These are phyloP conservation scores for Chloroceryle aenea DNA, from an alignment of 2,113 vertebrate species.

Conservation along the genomic window DNA sequence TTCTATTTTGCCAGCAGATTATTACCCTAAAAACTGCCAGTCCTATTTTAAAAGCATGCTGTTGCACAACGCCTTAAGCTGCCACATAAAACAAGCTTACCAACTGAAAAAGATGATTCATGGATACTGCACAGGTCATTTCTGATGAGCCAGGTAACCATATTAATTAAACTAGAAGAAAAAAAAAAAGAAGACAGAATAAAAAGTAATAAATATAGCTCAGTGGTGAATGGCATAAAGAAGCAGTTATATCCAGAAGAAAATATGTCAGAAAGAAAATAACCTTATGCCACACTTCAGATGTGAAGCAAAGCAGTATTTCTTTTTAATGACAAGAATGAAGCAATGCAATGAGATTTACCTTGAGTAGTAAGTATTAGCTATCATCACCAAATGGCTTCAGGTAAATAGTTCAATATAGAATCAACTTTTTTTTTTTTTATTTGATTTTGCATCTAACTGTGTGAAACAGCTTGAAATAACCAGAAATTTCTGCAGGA, in stretches of 20 bases:
- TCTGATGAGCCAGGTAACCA: not conserved
- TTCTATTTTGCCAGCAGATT: not conserved
- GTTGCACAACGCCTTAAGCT: not conserved
- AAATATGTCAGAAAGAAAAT: not conserved
- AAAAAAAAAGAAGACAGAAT: fast-evolving
- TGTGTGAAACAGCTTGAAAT: not conserved
- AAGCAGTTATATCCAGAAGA: not conserved
- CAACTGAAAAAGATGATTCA: not conserved
- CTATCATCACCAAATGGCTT: not conserved
- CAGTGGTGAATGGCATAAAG: not conserved
- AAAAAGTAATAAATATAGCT: not conserved
- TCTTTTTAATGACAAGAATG: not conserved
- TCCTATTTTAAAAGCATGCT: not conserved
- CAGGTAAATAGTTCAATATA: not conserved
- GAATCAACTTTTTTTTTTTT: not conserved
- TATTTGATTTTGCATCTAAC: not conserved
- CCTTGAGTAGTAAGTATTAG: not conserved
- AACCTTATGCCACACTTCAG: not conserved
- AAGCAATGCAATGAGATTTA: not conserved
- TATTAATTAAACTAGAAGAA: not conserved
- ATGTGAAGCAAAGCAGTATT: not conserved
- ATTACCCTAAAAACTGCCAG: not conserved
- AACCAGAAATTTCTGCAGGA: not conserved
- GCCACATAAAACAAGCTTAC: not conserved
- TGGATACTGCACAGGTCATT: not conserved